Evolutionary conservation across 2,797 vertebrate species (phyloP).

Genomic region (Syngnathus rostellatus): DNA sequence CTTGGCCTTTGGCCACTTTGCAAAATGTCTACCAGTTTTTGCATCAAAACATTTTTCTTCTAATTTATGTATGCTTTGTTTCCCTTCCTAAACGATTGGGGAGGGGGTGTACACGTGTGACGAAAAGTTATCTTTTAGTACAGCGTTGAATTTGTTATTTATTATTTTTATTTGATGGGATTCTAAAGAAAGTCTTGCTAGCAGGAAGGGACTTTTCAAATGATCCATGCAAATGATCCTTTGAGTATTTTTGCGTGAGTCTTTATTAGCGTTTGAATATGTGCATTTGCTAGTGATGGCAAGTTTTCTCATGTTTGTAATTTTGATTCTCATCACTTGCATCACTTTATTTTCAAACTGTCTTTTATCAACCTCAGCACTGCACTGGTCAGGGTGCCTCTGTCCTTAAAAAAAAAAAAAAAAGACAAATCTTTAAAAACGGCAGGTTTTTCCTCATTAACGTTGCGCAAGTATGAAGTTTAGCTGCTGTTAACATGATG

Average conservation of each 20-base stretch:
- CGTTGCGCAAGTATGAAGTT: not conserved
- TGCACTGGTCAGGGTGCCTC: not conserved
- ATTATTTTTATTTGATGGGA: constrained; percentile 42
- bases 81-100: constrained; percentile 15
- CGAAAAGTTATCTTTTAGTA: constrained; percentile 5
- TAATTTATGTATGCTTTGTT: constrained; percentile 1
- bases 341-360: not conserved
- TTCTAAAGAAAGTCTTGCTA: not conserved
- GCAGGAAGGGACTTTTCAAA: not conserved
- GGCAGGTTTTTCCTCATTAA: not conserved
- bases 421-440: not conserved
- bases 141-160: constrained; percentile 49
- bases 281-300: not conserved
- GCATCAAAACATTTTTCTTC: not conserved
- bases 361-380: not conserved
- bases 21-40: not conserved
- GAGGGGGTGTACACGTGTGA: constrained; percentile 8
- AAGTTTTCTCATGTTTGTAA: not conserved
- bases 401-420: not conserved
- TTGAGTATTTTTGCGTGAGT: not conserved
- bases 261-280: constrained; percentile 1
- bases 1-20: not conserved
- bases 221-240: not conserved
- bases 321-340: not conserved
- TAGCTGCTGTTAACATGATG: not conserved